phyloP scores from a whole-genome alignment of 2,888 invertebrate species.

The Rotaria sp. region DNA sequence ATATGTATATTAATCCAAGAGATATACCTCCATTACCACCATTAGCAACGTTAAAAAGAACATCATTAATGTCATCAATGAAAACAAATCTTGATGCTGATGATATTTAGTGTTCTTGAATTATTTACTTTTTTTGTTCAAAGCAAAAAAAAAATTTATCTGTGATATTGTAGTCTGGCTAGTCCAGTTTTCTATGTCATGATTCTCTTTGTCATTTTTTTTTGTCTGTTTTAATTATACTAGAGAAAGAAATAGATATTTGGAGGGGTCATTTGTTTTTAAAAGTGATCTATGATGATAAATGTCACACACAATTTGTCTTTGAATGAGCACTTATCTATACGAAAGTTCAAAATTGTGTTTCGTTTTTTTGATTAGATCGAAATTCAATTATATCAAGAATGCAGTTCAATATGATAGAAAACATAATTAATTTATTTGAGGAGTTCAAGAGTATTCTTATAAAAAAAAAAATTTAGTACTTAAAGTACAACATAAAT shows the following conservation, averaged over 20 bases:
- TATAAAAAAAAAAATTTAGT: no score
- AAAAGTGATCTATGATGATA: no score
- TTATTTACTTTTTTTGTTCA: background rate
- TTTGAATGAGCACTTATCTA: no score
- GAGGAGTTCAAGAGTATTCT: no score
- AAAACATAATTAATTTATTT: no score
- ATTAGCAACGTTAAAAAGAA: background rate
- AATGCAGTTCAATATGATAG: no score
- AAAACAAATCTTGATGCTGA: slow-evolving; percentile 28
- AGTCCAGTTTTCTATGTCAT: background rate
- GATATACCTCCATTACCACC: background rate
- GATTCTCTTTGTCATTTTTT: background rate
- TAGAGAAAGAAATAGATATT: background rate
- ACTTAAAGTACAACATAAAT: no score
- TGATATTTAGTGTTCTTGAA: background rate
- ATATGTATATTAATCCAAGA: slow-evolving; percentile 21
- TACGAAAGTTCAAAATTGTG: no score
- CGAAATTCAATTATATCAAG: no score
- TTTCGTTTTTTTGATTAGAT: no score
- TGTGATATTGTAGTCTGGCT: background rate
- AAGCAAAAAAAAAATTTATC: background rate
- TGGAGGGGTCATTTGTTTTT: no score
- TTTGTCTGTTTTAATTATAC: background rate
- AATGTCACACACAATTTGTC: no score
- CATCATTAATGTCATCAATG: slow-evolving; percentile 9